A percentile compares a stretch with the other conserved stretches of the same genome.
Conservation (phyloP, 2,888 invertebrate species). For the Omphaloscelis lunosa region DNA sequence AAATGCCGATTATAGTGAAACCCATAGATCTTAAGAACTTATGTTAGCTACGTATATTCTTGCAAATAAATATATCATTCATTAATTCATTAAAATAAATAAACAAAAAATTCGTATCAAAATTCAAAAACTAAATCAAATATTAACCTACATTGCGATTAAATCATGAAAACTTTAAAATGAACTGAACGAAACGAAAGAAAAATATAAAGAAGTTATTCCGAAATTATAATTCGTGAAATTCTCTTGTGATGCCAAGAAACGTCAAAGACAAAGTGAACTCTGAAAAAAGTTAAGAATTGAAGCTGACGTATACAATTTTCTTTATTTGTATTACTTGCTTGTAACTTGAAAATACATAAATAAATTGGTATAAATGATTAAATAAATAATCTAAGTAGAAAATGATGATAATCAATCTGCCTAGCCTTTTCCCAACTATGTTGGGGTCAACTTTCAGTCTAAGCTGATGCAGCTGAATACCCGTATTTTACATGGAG, state of each 20-base stretch:
- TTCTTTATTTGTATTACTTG: background rate
- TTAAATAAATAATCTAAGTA: no score
- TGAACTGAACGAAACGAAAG: constrained; percentile 12
- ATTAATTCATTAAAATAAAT: background rate
- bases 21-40: no score
- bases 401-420: no score
- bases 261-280: constrained; percentile 38
- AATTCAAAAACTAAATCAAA: background rate
- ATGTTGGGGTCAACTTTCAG: no score
- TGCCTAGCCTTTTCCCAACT: no score
- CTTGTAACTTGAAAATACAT: constrained; percentile 1
- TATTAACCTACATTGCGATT: background rate
- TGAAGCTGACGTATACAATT: constrained; percentile 21
- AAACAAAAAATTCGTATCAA: background rate
- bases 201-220: constrained; percentile 19
- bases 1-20: no score
- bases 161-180: background rate
- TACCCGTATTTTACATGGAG: no score
- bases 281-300: constrained; percentile 20
- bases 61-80: no score
- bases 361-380: background rate
- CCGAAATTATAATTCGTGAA: constrained; percentile 37
- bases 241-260: constrained; percentile 36
- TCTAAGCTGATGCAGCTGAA: no score
- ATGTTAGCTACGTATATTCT: no score